A percentile compares a stretch with the other conserved stretches of the same genome.
These are phyloP conservation scores for Terrapene triunguis DNA, from an alignment of 2,113 vertebrate species.

Conservation along the genomic window DNA sequence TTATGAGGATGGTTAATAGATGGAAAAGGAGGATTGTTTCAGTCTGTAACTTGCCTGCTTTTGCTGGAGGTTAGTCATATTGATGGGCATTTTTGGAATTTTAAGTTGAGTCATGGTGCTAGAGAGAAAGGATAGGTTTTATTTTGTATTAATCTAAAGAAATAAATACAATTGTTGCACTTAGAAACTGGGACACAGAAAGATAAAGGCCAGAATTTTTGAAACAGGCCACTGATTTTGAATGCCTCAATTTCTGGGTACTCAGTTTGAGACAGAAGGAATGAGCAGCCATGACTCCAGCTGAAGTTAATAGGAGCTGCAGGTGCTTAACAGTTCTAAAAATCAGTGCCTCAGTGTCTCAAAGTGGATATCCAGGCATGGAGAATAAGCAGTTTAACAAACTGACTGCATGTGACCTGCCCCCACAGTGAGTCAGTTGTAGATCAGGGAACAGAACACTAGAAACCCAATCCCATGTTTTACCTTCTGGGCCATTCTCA, in stretches of 20 bases:
- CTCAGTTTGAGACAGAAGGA: not conserved
- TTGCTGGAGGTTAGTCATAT: slow-evolving; percentile 70
- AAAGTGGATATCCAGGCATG: not conserved
- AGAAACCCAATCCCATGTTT: rapidly evolving
- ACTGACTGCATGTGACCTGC: not conserved
- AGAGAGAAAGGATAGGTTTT: slow-evolving; percentile 45
- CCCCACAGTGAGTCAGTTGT: not conserved
- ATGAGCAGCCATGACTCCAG: rapidly evolving
- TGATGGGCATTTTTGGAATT: slow-evolving; percentile 62
- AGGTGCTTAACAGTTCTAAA: not conserved
- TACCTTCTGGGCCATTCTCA: not conserved
- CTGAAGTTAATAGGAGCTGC: not conserved
- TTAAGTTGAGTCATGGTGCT: slow-evolving; percentile 57
- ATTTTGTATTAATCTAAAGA: slow-evolving; percentile 32
- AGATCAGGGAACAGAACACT: rapidly evolving
- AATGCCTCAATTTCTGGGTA: rapidly evolving
- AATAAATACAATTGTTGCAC: not conserved
- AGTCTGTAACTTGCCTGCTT: slow-evolving; percentile 53
- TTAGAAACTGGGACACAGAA: not conserved
- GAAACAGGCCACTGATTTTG: not conserved
- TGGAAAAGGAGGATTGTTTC: slow-evolving; percentile 34
- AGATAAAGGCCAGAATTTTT: not conserved
- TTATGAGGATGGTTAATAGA: slow-evolving; percentile 45
- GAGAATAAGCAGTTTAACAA: not conserved
- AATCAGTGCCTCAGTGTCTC: not conserved